A percentile compares a stretch with the other conserved stretches of the same genome.
These are phyloP conservation scores for Diabrotica virgifera DNA, from an alignment of 1,140 invertebrate species.

Conservation along the genomic window DNA sequence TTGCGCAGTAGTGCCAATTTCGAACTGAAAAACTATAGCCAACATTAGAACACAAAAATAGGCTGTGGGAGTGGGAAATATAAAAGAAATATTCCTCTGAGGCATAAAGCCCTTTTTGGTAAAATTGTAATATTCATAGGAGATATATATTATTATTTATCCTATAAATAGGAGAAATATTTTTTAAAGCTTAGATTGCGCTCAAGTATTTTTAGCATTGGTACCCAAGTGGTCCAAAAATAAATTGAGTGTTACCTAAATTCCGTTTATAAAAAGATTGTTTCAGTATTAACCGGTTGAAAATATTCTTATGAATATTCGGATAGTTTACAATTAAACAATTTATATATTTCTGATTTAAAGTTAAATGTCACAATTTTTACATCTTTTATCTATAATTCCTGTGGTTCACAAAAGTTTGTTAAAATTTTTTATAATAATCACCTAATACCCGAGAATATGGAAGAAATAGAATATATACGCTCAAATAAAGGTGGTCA, in stretches of 20 bases:
- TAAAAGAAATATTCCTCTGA: not conserved
- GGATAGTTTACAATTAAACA: too few species aligned
- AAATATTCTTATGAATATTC: not conserved
- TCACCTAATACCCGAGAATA: not conserved
- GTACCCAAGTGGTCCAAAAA: constrained; percentile 1
- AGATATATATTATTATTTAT: too few species aligned
- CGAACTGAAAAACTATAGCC: not conserved
- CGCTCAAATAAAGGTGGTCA: constrained; percentile 51
- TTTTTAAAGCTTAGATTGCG: not conserved
- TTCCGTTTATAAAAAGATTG: not conserved
- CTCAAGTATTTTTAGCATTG: not conserved
- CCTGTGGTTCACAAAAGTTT: not conserved
- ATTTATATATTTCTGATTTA: too few species aligned
- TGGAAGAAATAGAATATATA: constrained; percentile 34
- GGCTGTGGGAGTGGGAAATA: not conserved
- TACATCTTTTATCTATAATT: not conserved
- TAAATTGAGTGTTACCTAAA: not conserved
- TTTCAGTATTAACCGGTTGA: not conserved
- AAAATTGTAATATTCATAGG: too few species aligned
- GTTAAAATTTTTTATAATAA: not conserved
- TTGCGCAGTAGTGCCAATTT: not conserved
- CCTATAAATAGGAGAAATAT: too few species aligned
- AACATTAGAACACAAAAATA: not conserved
- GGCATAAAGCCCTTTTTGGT: too few species aligned
- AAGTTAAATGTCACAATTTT: too few species aligned